Evolutionary conservation across 1,140 invertebrate species (phyloP).

Genomic region (Penaeus chinensis): DNA sequence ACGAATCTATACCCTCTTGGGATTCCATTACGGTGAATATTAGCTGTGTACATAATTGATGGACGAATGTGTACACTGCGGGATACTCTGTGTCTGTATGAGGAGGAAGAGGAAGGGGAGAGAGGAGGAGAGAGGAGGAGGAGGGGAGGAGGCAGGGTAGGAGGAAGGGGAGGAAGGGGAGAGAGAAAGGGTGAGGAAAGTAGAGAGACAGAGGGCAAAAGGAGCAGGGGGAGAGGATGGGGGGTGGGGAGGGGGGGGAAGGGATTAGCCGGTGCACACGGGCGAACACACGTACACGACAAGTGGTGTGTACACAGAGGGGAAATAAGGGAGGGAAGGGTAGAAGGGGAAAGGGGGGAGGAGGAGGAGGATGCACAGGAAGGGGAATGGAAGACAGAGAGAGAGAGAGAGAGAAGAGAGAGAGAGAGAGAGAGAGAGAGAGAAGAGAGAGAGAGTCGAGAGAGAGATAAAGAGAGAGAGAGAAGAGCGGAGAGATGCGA

Average conservation of each 20-base stretch:
- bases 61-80: constrained; percentile 51
- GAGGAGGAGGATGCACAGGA: neutral
- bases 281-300: constrained; percentile 49
- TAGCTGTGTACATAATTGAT: constrained; percentile 58
- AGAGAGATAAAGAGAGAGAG: neutral
- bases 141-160: constrained; percentile 4
- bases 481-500: neutral
- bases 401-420: constrained; percentile 5
- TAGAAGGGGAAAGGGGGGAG: neutral
- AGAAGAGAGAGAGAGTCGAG: constrained; percentile 6
- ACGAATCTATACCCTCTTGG: constrained; percentile 27
- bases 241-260: neutral
- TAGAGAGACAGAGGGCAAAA: no score
- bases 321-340: constrained; percentile 22
- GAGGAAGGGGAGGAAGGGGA: no score
- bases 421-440: neutral
- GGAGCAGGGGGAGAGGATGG: no score
- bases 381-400: neutral
- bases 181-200: no score
- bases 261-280: constrained; percentile 57
- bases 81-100: constrained; percentile 59
- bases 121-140: constrained; percentile 24
- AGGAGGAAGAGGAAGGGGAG: constrained; percentile 41
- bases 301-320: constrained; percentile 58
- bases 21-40: constrained; percentile 59